Base-by-base conservation (phyloP, 2,797 vertebrate species). In the Esox masquinongy region DNA sequence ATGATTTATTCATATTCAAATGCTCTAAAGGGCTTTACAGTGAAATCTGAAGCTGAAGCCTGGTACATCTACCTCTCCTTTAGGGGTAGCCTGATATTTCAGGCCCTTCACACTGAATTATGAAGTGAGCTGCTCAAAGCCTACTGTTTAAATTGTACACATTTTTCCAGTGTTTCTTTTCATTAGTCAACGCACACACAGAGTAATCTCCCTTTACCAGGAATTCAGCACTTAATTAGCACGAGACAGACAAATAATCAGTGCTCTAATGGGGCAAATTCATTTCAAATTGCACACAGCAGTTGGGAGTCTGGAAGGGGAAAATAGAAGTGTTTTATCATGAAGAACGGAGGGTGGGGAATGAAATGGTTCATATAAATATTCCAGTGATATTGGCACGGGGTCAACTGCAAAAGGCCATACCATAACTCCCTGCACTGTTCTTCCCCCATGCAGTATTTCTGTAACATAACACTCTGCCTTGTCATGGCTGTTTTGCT, bases 151-250 rank as follows among this genome's bases (percentile, higher is more conserved):
- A 86, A 83, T 84, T 84, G 78, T 81, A 78, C 82, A 82, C 80
- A 83, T 82, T 86, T 76, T 87, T 87, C 79, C 82, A 76, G 72
- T 83, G 81, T 88, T 91, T 89, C 79, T 83, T 90, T 84, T 89
- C 85, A 88, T 90, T 85, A 89, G 74, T 79, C 67, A 15, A 61
- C 56, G 19, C 82, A 83, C 85, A 66, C 83, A 75, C 83, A 73
- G 75, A 75, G 83, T 86, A 86, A 88, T 88, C 84, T 90, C 86
- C 68, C 81, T 82, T 89, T 80, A 82, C 84, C 83, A 86, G 81
- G 87, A 86, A 90, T 87, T 85, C 87, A 82, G 84, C 85, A 83
- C 88, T 88, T 90, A 89, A 90, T 92, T 91, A 88, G 82, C 81
- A 80, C 69, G 77, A 72, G 75, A 85, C 79, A 82, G 78, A 85